Percentiles rank a stretch among this genome's conserved stretches.
Conservation (phyloP, 2,797 vertebrate species). For the Manis crassicaudata region DNA sequence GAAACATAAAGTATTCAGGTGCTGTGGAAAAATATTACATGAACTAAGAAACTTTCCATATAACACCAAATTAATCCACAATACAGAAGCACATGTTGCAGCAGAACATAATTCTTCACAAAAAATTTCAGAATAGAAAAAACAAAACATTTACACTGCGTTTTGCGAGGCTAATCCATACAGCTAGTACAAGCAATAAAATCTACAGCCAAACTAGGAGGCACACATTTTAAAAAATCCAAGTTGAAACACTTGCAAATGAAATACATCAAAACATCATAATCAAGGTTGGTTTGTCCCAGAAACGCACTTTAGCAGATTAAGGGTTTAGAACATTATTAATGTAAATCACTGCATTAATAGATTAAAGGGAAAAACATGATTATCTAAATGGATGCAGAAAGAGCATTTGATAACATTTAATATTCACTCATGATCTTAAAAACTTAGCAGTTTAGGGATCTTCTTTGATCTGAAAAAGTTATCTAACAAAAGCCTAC, state of each 20-base stretch:
- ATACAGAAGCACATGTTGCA: neutral
- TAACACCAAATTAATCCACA: neutral
- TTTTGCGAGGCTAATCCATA: neutral
- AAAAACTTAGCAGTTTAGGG: conserved; percentile 46
- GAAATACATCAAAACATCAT: conserved; percentile 34
- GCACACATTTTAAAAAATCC: neutral
- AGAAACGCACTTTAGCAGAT: conserved; percentile 71
- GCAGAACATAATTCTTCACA: neutral
- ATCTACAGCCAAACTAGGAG: conserved; percentile 15
- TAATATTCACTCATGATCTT: conserved; percentile 60
- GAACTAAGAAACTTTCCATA: neutral
- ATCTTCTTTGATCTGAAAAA: conserved; percentile 53
- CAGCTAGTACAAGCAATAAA: neutral
- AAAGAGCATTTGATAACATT: conserved; percentile 45
- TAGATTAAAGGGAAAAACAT: conserved; percentile 67
- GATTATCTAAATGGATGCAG: conserved; percentile 77
- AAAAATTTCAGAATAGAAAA: neutral
- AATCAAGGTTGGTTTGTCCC: conserved; percentile 50
- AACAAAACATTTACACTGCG: neutral
- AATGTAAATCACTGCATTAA: conserved; percentile 71
- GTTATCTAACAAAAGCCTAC: conserved; percentile 5
- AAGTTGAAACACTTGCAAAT: conserved; percentile 17
- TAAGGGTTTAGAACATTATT: conserved; percentile 72
- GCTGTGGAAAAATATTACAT: neutral
- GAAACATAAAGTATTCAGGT: neutral